A percentile compares a stretch with the other conserved stretches of the same genome.
phyloP scores from a whole-genome alignment of 2,113 vertebrate genomes.

The Mustela lutreola region DNA sequence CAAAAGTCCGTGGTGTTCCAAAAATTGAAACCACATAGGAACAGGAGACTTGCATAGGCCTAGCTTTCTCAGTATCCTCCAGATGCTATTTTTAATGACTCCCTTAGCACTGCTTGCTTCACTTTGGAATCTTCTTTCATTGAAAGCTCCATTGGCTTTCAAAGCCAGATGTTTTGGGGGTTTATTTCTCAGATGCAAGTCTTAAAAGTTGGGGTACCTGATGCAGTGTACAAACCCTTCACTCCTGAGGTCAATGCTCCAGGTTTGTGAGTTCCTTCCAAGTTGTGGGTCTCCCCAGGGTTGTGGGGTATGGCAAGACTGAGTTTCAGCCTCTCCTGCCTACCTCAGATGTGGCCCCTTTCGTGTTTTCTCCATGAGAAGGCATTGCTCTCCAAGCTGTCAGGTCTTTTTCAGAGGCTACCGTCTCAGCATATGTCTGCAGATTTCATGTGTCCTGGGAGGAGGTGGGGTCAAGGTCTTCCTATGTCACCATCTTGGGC shows the following conservation, averaged over 20 bases:
- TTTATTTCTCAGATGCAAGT: background rate
- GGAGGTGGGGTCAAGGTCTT: background rate
- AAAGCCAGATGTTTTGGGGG: background rate
- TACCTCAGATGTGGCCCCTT: background rate
- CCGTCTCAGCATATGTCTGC: too few relatives aligned
- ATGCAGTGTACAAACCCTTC: background rate
- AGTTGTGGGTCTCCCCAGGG: too few relatives aligned
- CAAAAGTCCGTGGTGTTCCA: background rate
- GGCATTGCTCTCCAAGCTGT: background rate
- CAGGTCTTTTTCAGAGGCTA: background rate
- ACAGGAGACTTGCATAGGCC: background rate
- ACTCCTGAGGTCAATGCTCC: background rate
- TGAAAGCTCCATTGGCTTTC: background rate
- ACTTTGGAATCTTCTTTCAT: background rate
- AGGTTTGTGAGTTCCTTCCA: background rate
- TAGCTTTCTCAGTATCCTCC: background rate
- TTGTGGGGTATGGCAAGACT: background rate
- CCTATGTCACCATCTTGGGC: background rate
- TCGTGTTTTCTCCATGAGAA: background rate
- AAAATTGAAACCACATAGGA: background rate
- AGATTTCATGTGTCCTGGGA: accelerated
- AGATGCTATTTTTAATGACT: background rate
- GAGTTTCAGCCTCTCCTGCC: background rate
- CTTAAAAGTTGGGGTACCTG: background rate
- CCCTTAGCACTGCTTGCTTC: background rate